Base-by-base conservation (phyloP, 1,140 invertebrate species). In the Calosoma granatense region DNA sequence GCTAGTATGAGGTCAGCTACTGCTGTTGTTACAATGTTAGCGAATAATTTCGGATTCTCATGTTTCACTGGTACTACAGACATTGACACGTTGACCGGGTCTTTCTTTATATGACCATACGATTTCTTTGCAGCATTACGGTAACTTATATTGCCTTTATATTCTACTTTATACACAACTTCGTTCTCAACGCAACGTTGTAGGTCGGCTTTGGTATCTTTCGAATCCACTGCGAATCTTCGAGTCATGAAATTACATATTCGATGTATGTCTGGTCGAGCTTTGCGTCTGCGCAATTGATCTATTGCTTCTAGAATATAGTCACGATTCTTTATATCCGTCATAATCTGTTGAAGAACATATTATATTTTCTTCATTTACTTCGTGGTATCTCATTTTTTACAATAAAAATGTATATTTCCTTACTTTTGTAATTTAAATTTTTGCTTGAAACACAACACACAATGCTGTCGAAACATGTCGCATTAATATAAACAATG, bases 121-220 rank as follows among this genome's bases (percentile, higher is more conserved):
- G 78, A 78, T 78, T 82, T 86, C 72, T 85, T 85, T n/a, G 81
- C 81, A 6, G 87, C 87, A 73, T 90, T 90, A 61, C 89, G 76
- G 64, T 91, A 92, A 71, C 86, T 89, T 51, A 83, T 86, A 71
- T 81, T 87, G 60, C 88, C 87, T 73, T 92, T 92, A 71, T 91
- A 92, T 64, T 90, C 87, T 2, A 92, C 89, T 78, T 88, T 88
- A 55, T 88, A 81, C 12, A 92, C 85, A 59, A 83, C 81, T 67
- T 85, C 84, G 41, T 80, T 79, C 63, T 88, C 85, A 1, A 91
- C 82, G 61, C 90, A 78, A 68, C 79, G 77, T 67, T 88, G 83
- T 1, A 92, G 71, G 70, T 88, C 84, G 21, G 79, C 76, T 65
- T 85, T 85, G 9, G 87, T 87, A 54, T 88, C 86, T 51, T 78